Conservation (phyloP, 2,797 vertebrate genomes). For the Cygnus olor region DNA sequence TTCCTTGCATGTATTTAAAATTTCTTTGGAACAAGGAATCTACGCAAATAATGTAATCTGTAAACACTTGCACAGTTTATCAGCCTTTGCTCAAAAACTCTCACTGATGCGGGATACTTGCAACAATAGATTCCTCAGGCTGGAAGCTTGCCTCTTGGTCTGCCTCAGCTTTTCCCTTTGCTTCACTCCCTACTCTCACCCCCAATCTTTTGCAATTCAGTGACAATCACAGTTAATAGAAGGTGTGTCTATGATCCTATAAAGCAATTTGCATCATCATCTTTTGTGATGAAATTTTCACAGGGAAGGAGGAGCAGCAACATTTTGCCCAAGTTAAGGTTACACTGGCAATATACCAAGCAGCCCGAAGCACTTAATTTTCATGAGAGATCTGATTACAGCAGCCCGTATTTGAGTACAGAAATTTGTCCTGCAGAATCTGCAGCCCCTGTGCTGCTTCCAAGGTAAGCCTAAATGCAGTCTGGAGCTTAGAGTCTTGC, state of each 20-base stretch:
- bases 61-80: background rate
- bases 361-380: slow-evolving; percentile 42
- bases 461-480: background rate
- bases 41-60: slow-evolving; percentile 7
- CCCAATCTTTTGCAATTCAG: slow-evolving; percentile 44
- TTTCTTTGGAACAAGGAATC: background rate
- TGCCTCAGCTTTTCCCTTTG: slow-evolving; percentile 1
- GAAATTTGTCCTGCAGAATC: slow-evolving; percentile 38
- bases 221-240: slow-evolving; percentile 54
- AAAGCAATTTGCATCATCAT: slow-evolving; percentile 59
- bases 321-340: slow-evolving; percentile 36
- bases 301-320: slow-evolving; percentile 12
- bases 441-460: background rate
- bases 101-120: background rate
- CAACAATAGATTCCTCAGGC: background rate
- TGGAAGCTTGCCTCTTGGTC: background rate
- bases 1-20: background rate
- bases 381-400: slow-evolving; percentile 13
- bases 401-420: background rate
- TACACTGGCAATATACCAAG: slow-evolving; percentile 22
- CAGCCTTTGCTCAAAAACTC: background rate
- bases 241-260: slow-evolving; percentile 36
- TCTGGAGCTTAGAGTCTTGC: background rate
- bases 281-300: slow-evolving; percentile 58
- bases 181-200: slow-evolving; percentile 3